These are phyloP conservation scores for Spilarctia lutea DNA, from an alignment of 2,888 invertebrate species.

Conservation along the genomic window DNA sequence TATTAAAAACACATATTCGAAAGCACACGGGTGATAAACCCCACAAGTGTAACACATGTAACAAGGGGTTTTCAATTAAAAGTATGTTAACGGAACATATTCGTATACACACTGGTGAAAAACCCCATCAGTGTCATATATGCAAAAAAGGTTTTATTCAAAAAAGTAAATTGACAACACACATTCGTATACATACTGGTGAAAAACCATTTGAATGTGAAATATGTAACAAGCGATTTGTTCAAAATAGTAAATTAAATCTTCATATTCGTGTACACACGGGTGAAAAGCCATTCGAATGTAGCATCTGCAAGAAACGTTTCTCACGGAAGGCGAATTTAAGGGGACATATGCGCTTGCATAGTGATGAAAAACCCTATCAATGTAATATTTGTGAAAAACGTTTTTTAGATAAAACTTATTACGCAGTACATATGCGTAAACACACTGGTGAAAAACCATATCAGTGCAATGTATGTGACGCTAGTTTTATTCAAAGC, in stretches of 20 bases:
- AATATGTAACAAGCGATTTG: background rate
- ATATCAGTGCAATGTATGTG: conserved; percentile 9
- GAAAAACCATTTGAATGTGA: conserved; percentile 8
- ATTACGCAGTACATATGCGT: conserved; percentile 1
- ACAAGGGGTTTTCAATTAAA: conserved; percentile 1
- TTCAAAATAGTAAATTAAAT: background rate
- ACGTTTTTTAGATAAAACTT: background rate
- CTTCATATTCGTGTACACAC: conserved; percentile 1
- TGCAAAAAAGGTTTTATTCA: conserved; percentile 11
- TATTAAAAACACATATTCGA: background rate
- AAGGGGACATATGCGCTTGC: conserved; percentile 1
- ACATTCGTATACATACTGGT: conserved; percentile 2
- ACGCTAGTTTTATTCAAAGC: conserved; percentile 1
- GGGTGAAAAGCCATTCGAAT: conserved; percentile 5
- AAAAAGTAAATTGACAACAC: background rate
- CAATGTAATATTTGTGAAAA: conserved; percentile 5
- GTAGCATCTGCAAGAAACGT: background rate
- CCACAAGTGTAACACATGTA: background rate
- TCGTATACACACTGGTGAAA: conserved; percentile 11
- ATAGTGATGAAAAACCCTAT: conserved; percentile 10
- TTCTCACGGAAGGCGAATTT: background rate
- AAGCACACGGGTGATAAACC: conserved; percentile 9
- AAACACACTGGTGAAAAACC: conserved; percentile 14
- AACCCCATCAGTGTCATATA: conserved; percentile 6
- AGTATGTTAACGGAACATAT: background rate